Evolutionary conservation across 1,140 invertebrate genomes (phyloP).

Genomic region (Sarcophaga peregrina): DNA sequence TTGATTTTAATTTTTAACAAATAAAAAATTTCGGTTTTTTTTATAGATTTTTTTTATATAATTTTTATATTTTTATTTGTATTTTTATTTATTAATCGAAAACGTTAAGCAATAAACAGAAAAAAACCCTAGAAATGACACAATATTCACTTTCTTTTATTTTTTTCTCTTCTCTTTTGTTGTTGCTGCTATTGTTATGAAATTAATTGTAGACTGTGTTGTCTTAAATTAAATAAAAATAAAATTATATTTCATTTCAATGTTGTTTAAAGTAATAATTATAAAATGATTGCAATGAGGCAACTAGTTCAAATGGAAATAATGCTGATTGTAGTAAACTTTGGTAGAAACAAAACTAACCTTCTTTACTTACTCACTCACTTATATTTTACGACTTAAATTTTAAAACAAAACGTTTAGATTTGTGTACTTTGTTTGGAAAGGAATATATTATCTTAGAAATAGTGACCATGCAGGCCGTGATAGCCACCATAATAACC

Average conservation of each 20-base stretch:
- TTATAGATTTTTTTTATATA: constrained; percentile 22
- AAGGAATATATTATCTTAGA: constrained; percentile 42
- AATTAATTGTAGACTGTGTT: neutral
- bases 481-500: constrained; percentile 63
- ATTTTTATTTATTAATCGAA: neutral
- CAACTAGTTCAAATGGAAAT: neutral
- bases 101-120: constrained; percentile 1
- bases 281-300: neutral
- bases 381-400: too few relatives aligned
- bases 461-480: constrained; percentile 61
- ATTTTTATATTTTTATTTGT: neutral
- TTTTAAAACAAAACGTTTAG: neutral
- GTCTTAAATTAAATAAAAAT: neutral
- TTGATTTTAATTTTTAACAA: neutral
- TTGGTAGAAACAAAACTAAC: neutral
- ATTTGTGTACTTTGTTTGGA: neutral
- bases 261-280: neutral
- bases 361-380: too few relatives aligned
- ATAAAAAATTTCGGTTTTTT: neutral
- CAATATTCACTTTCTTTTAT: constrained; percentile 29
- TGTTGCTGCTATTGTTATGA: neutral
- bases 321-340: neutral
- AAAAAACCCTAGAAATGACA: constrained; percentile 19
- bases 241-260: neutral
- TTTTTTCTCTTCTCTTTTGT: neutral